phyloP scores from a whole-genome alignment of 1,140 invertebrate genomes.

The Leptinotarsa lineolata region DNA sequence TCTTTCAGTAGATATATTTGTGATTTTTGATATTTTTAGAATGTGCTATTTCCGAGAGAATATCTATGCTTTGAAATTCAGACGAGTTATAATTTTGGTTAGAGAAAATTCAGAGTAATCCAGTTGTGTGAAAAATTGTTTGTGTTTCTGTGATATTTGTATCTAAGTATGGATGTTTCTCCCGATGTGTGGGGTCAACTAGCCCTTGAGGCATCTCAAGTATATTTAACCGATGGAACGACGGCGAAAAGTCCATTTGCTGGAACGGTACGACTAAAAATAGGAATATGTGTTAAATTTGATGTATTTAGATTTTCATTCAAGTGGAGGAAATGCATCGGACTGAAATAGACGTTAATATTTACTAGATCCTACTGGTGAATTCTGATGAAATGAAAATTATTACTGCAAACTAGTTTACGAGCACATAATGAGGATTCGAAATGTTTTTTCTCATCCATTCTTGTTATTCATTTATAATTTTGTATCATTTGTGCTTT shows the following conservation, averaged over 20 bases:
- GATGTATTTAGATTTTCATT: not conserved
- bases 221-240: conserved; percentile 79
- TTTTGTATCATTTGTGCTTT: too few relatives aligned
- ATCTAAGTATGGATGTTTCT: conserved; percentile 62
- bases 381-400: too few relatives aligned
- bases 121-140: not conserved
- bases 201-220: conserved; percentile 80
- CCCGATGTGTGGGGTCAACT: conserved; percentile 81
- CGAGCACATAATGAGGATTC: too few relatives aligned
- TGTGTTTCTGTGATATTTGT: conserved; percentile 4
- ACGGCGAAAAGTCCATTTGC: conserved; percentile 77
- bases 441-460: too few relatives aligned
- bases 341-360: too few relatives aligned
- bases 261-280: conserved; percentile 67
- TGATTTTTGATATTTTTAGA: conserved; percentile 12
- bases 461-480: too few relatives aligned
- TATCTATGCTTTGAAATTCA: conserved; percentile 1
- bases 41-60: conserved; percentile 13
- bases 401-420: too few relatives aligned
- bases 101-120: conserved; percentile 1
- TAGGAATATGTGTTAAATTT: not conserved
- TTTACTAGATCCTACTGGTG: too few relatives aligned
- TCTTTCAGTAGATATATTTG: conserved; percentile 1
- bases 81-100: not conserved
- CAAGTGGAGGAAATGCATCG: not conserved